Conservation (phyloP, 1,140 invertebrate species). For the Bombus polaris region DNA sequence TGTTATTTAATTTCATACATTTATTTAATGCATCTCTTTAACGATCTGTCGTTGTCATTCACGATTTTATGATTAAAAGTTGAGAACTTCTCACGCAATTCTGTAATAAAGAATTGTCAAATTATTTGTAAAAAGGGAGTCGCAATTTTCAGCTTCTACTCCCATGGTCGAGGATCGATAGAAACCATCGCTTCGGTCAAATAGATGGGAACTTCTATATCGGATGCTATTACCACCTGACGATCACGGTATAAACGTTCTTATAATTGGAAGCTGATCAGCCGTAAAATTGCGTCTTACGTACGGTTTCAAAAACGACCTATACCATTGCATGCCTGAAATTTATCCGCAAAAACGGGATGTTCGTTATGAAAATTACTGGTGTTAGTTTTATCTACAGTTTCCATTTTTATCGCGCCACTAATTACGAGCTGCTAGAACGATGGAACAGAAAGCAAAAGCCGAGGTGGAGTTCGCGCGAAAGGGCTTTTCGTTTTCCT, state of each 20-base stretch:
- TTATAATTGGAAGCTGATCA: slow-evolving; percentile 26
- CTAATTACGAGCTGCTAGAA: neutral
- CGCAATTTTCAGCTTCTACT: neutral
- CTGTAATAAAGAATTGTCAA: too few relatives aligned
- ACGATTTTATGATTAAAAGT: too few relatives aligned
- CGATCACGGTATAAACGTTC: slow-evolving; percentile 4
- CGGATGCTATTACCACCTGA: neutral
- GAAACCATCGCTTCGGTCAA: neutral
- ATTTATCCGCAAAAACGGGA: too few relatives aligned
- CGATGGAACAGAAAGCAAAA: neutral
- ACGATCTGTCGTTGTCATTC: too few relatives aligned
- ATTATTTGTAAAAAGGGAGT: neutral
- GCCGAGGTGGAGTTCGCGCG: neutral
- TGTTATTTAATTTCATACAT: too few relatives aligned
- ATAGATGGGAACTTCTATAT: slow-evolving; percentile 6
- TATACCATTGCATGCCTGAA: neutral
- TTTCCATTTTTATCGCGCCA: neutral
- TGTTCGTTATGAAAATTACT: neutral
- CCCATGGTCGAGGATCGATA: neutral
- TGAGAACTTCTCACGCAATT: too few relatives aligned
- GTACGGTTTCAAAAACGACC: neutral
- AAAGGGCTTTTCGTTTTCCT: neutral
- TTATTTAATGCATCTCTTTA: too few relatives aligned
- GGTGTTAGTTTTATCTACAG: neutral
- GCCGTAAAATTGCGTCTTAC: neutral